Base-by-base conservation (phyloP, 37 sponge, comb jelly and placozoan genomes). In the Axinella damicornis region DNA sequence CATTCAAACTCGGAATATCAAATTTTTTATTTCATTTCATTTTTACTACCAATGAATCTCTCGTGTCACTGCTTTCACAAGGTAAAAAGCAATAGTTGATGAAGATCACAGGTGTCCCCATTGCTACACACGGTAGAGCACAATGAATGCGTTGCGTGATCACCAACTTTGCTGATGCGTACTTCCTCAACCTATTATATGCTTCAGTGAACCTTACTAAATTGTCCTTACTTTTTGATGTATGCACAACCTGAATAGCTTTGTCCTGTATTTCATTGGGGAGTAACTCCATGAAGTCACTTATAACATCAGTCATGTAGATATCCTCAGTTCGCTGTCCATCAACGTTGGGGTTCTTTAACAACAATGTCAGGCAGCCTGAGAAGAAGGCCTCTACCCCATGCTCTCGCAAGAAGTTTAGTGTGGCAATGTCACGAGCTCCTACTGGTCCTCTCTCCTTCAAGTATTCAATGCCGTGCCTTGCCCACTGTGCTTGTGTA, bases 71-170 rank as follows among this genome's bases (percentile, higher is more conserved):
- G n/a, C n/a, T n/a, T n/a, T n/a, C n/a, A n/a, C n/a, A n/a, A n/a
- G n/a, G 57, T 56, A 56, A 15, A 56, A 19, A 56, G 15, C 57
- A 15, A 56, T 19, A 18, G 57, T 56, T 15, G 15, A 18, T 19
- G 18, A 56, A 56, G 18, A 56, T 56, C 57, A 56, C 57, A 15
- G 57, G 57, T 19, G 57, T 56, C 18, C 57, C 57, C 57, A 56
- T 56, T 15, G 17, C 57, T 19, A 56, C 57, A 18, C 57, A 56
- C 17, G 57, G 18, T 19, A 56, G 57, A 25, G 76, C 76, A 75
- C 34, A 24, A 54, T 56, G 76, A 14, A 75, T 75, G 15, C 59
- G 57, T 75, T 75, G 76, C n/a, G 76, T 75, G 60, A 75, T 75
- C 13, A 75, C 76, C 33, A 75, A n/a, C 24, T 75, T 75, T 31